These are phyloP conservation scores for Acipenser transmontanus DNA, from an alignment of 2,797 vertebrate genomes.

Conservation along the genomic window DNA sequence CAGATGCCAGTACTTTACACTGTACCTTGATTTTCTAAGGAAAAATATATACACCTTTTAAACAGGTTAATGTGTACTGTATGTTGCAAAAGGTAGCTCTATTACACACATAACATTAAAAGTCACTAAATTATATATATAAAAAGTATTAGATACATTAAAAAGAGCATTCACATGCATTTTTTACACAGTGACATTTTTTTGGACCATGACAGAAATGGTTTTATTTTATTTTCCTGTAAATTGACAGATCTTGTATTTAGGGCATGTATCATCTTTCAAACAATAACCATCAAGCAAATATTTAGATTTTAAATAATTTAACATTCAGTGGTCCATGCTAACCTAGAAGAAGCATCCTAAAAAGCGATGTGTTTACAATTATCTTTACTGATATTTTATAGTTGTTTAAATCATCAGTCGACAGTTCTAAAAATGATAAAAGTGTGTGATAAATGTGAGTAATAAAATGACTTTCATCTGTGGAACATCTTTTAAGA, in stretches of 20 bases:
- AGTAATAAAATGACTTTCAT: no score
- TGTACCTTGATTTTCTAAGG: constrained; percentile 64
- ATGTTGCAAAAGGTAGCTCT: constrained; percentile 71
- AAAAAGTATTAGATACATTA: constrained; percentile 58
- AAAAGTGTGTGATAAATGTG: no score
- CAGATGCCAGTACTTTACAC: constrained; percentile 59
- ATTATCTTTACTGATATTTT: no score
- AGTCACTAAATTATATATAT: constrained; percentile 77
- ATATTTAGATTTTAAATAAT: constrained; percentile 12
- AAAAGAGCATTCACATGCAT: constrained; percentile 82
- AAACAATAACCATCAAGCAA: constrained; percentile 27
- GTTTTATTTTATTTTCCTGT: constrained; percentile 52
- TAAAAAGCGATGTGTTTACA: no score
- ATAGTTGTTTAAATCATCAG: no score
- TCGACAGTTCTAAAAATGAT: no score
- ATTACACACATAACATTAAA: constrained; percentile 72
- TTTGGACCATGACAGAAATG: constrained; percentile 40
- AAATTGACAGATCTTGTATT: constrained; percentile 65
- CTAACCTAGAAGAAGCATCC: no score
- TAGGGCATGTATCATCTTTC: constrained; percentile 51
- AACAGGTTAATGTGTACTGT: constrained; percentile 59
- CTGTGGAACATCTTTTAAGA: no score
- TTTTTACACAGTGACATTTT: constrained; percentile 64
- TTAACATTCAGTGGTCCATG: no score
- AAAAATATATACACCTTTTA: constrained; percentile 75